Conservation (phyloP, 2,888 invertebrate genomes). For the Drosophila dives region DNA sequence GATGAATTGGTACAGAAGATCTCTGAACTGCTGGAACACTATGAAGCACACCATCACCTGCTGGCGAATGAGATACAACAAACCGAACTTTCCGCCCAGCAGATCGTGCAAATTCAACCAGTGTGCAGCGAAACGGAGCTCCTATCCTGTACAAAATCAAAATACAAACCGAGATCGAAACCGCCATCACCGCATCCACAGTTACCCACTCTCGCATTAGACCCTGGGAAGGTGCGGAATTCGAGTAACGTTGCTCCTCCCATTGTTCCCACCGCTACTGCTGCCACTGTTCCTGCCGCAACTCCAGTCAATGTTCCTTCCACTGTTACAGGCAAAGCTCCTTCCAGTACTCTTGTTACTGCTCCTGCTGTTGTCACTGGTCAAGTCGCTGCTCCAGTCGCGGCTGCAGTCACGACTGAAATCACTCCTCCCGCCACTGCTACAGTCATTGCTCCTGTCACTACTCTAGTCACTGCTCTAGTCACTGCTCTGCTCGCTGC, state of each 20-base stretch:
- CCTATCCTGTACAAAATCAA: neutral
- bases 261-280: neutral
- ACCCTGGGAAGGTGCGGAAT: neutral
- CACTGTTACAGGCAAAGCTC: neutral
- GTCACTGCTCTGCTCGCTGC: neutral
- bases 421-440: neutral
- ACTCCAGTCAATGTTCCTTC: neutral
- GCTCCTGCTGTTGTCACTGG: neutral
- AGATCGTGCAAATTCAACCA: slow-evolving; percentile 47
- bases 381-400: neutral
- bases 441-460: neutral
- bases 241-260: neutral
- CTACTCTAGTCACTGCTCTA: neutral
- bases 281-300: neutral
- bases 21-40: slow-evolving; percentile 74
- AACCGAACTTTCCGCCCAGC: slow-evolving; percentile 53
- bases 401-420: accelerated
- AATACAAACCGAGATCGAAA: neutral
- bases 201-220: neutral
- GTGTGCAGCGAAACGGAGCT: slow-evolving; percentile 30
- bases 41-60: slow-evolving; percentile 76
- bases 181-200: neutral
- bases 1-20: slow-evolving; percentile 73
- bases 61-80: slow-evolving; percentile 69
- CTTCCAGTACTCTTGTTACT: neutral